These are phyloP conservation scores for Poeciliopsis prolifica DNA, from an alignment of 2,113 vertebrate species.

Conservation along the genomic window DNA sequence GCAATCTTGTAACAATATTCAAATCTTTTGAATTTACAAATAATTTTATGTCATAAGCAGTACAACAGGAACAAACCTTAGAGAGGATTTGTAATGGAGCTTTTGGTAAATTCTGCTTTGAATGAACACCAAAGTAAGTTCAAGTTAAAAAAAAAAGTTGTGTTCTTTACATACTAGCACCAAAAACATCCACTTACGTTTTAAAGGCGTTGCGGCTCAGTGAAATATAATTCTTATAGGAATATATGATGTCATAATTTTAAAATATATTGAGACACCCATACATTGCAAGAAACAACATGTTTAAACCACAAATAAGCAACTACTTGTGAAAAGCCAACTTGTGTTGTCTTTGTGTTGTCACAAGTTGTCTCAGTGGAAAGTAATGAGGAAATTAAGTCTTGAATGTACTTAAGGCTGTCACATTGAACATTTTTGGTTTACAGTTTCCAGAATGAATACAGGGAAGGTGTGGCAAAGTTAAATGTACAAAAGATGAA, in stretches of 20 bases:
- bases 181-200: background rate
- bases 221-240: background rate
- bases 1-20: too few species aligned
- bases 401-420: background rate
- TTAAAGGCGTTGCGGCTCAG: background rate
- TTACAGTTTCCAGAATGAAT: background rate
- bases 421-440: background rate
- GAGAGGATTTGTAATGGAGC: background rate
- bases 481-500: background rate
- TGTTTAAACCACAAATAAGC: background rate
- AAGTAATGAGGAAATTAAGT: background rate
- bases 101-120: background rate
- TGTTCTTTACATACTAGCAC: background rate
- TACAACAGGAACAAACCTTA: background rate
- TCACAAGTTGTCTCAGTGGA: background rate
- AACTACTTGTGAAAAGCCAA: background rate
- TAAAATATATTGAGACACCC: background rate
- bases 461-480: background rate
- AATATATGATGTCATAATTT: background rate
- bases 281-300: background rate
- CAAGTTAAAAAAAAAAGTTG: background rate
- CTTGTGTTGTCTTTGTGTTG: too few species aligned
- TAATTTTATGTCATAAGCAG: too few species aligned
- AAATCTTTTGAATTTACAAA: too few species aligned
- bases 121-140: background rate